Percentiles rank a stretch among this genome's conserved stretches.
Conservation (phyloP, 2,113 vertebrate genomes). For the Hepsetus odoe region DNA sequence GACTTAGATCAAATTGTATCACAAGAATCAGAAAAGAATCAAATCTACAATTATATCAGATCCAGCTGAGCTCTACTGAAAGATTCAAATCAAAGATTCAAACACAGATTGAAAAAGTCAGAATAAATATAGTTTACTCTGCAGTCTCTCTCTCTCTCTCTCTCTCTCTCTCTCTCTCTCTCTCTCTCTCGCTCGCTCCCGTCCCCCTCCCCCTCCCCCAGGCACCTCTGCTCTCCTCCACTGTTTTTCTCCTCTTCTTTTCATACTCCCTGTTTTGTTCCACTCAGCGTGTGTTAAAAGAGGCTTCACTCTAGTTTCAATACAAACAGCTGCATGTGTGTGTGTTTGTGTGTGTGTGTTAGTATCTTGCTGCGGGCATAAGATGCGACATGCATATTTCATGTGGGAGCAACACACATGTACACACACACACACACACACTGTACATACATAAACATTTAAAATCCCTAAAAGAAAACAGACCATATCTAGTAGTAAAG, state of each 20-base stretch:
- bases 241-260: constrained; percentile 16
- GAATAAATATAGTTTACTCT: neutral
- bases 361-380: constrained; percentile 26
- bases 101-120: neutral
- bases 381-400: too few relatives aligned
- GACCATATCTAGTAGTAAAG: too few relatives aligned
- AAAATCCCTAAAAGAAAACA: too few relatives aligned
- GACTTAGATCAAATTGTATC: too few relatives aligned
- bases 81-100: neutral
- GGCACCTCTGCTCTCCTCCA: neutral
- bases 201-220: neutral
- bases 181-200: too few relatives aligned
- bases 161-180: too few relatives aligned
- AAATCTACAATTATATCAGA: too few relatives aligned
- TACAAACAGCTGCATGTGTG: constrained; percentile 20
- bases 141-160: neutral
- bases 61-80: neutral
- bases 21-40: too few relatives aligned
- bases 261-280: constrained; percentile 10
- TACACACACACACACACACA: too few relatives aligned
- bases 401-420: too few relatives aligned
- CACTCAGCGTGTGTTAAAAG: constrained; percentile 27
- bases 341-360: constrained; percentile 30
- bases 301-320: constrained; percentile 26
- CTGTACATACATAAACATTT: too few relatives aligned